A percentile compares a stretch with the other conserved stretches of the same genome.
phyloP scores from a whole-genome alignment of 53 echinoderm and acorn worm genomes.

The Mesocentrotus franciscanus region DNA sequence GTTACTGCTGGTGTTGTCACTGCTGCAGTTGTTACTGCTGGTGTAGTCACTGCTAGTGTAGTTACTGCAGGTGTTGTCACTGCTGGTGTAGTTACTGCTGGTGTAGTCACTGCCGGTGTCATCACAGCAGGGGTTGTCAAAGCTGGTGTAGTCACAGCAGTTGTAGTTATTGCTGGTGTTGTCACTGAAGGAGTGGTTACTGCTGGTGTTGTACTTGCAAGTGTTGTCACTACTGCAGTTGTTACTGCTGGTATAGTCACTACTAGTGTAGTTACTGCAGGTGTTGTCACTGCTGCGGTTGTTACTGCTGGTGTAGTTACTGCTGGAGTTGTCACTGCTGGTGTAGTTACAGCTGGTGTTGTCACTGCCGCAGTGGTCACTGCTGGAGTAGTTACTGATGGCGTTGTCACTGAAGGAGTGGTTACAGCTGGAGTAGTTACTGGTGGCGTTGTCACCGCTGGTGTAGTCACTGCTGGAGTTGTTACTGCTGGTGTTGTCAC shows the following conservation, averaged over 20 bases:
- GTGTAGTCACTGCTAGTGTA: conserved; percentile 57
- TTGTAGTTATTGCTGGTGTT: background rate
- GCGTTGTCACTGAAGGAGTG: background rate
- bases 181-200: background rate
- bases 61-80: conserved; percentile 54
- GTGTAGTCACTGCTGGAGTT: conserved; percentile 16
- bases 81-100: conserved; percentile 39
- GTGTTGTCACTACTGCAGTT: background rate
- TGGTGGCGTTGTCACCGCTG: conserved; percentile 26
- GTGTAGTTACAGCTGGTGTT: conserved; percentile 15
- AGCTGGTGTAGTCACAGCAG: background rate
- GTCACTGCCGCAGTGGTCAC: background rate
- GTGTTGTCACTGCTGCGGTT: background rate
- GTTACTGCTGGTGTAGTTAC: background rate
- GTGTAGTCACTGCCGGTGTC: conserved; percentile 39
- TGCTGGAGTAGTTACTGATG: background rate
- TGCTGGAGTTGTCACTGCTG: conserved; percentile 36
- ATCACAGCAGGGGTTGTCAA: conserved; percentile 7
- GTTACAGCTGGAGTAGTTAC: conserved; percentile 40
- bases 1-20: conserved; percentile 44
- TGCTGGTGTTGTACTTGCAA: background rate
- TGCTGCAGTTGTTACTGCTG: conserved; percentile 6
- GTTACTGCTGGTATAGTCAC: background rate
- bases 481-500: background rate
- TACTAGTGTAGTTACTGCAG: background rate